Evolutionary conservation across 2,888 invertebrate genomes (phyloP).

Genomic region (Yponomeuta sedellus): DNA sequence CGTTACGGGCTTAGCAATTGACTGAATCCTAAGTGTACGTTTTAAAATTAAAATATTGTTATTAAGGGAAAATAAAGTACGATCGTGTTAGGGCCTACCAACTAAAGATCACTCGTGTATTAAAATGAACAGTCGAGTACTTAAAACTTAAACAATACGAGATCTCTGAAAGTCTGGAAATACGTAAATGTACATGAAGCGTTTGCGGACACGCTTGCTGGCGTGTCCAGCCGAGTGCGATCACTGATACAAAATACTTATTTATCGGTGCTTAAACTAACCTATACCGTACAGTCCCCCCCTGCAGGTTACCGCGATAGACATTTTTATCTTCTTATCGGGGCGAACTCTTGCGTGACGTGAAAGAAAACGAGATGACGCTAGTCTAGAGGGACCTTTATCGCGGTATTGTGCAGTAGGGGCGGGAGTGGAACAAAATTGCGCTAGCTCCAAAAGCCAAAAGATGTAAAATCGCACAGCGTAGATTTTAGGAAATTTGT

Average conservation of each 20-base stretch:
- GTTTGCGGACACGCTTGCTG: conserved; percentile 26
- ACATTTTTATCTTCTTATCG: no score
- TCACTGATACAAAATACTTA: neutral
- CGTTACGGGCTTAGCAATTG: conserved; percentile 33
- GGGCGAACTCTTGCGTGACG: no score
- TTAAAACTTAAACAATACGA: conserved; percentile 70
- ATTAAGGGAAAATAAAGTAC: conserved; percentile 33
- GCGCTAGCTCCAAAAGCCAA: neutral
- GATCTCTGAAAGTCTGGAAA: conserved; percentile 77
- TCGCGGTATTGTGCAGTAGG: no score
- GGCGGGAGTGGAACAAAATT: neutral
- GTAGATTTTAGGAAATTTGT: no score
- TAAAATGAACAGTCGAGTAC: conserved; percentile 64
- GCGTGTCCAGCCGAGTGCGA: neutral
- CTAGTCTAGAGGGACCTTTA: no score
- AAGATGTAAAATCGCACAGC: no score
- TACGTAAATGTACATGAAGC: conserved; percentile 62
- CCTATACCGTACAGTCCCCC: neutral
- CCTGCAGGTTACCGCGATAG: no score
- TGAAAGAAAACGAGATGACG: no score
- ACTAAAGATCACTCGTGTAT: conserved; percentile 62
- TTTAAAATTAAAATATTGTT: conserved; percentile 22
- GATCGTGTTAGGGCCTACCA: conserved; percentile 37
- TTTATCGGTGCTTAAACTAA: neutral
- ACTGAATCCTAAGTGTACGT: conserved; percentile 30